phyloP scores from a whole-genome alignment of 2,888 invertebrate species.

The Eristalis intricaria region DNA sequence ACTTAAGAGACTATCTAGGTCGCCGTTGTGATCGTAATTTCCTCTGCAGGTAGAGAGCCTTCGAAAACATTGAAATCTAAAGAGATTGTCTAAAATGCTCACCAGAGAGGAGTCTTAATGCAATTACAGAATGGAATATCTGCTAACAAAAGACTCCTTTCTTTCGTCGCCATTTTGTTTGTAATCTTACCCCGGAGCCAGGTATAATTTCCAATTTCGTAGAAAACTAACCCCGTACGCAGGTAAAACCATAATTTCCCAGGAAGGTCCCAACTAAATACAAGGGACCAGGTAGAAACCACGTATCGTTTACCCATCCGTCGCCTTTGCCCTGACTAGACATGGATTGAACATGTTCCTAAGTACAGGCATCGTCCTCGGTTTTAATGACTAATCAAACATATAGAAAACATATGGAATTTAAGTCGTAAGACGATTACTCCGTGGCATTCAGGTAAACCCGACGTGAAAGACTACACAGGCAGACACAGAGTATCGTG shows the following conservation, averaged over 20 bases:
- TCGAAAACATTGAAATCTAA: too few species aligned
- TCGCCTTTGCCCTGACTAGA: neutral
- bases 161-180: too few species aligned
- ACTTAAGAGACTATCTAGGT: too few species aligned
- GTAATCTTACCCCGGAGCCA: too few species aligned
- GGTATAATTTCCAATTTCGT: neutral
- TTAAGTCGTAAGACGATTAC: neutral
- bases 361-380: neutral
- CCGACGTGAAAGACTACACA: neutral
- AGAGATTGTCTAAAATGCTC: too few species aligned
- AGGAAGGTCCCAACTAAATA: neutral
- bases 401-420: neutral
- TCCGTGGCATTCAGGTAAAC: neutral
- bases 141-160: too few species aligned
- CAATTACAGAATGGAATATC: too few species aligned
- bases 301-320: neutral
- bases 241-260: neutral
- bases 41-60: too few species aligned
- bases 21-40: too few species aligned
- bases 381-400: neutral
- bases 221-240: neutral
- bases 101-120: too few species aligned
- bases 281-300: neutral
- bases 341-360: neutral
- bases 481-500: neutral